phyloP scores from a whole-genome alignment of 2,113 vertebrate genomes.

The Corythoichthys intestinalis region DNA sequence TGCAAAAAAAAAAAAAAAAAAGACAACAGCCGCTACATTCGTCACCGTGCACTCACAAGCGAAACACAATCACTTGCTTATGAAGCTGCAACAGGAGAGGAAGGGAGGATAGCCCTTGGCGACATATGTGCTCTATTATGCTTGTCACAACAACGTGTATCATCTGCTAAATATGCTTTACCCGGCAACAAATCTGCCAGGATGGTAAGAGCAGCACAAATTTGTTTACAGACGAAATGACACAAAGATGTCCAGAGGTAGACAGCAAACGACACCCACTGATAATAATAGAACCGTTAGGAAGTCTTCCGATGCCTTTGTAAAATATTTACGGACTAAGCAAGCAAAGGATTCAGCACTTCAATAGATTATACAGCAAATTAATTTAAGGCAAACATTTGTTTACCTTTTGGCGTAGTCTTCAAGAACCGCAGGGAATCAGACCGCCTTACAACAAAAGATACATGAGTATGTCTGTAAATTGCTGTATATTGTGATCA shows the following conservation, averaged over 20 bases:
- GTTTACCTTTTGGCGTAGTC: not conserved
- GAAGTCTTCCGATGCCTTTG: not conserved
- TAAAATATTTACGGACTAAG: not conserved
- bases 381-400: not conserved
- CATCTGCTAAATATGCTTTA: conserved; percentile 54
- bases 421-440: not conserved
- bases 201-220: conserved; percentile 48
- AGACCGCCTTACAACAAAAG: not conserved
- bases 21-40: conserved; percentile 29
- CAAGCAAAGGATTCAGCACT: not conserved
- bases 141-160: conserved; percentile 65
- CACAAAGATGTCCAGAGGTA: conserved; percentile 53
- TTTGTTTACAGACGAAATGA: conserved; percentile 52
- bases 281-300: conserved; percentile 23
- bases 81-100: conserved; percentile 36
- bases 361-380: not conserved
- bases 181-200: conserved; percentile 54
- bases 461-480: too few species aligned
- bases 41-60: conserved; percentile 25
- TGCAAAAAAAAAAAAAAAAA: conserved; percentile 10
- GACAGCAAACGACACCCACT: conserved; percentile 30
- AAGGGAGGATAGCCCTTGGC: conserved; percentile 48
- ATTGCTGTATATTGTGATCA: too few species aligned
- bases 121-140: conserved; percentile 58
- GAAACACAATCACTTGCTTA: conserved; percentile 44